These are phyloP conservation scores for Neoarius graeffei DNA, from an alignment of 2,113 vertebrate genomes.

Conservation along the genomic window DNA sequence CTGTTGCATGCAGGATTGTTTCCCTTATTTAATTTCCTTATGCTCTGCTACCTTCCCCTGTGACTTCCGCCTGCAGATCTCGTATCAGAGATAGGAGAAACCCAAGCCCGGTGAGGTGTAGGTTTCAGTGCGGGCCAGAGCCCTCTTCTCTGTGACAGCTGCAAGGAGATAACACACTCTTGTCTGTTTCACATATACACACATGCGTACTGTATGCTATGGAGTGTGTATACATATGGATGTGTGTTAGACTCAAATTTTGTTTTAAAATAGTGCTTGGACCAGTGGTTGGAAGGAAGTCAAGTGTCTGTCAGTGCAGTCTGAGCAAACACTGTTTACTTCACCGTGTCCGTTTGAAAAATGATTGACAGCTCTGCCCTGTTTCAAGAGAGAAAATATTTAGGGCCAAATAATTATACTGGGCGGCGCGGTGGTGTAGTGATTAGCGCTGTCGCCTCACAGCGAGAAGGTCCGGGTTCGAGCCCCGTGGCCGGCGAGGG, in stretches of 20 bases:
- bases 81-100: conserved; percentile 55
- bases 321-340: conserved; percentile 30
- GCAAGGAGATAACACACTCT: conserved; percentile 45
- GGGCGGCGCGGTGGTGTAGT: too few relatives aligned
- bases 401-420: background rate
- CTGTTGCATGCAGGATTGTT: conserved; percentile 41
- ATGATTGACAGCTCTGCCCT: conserved; percentile 13
- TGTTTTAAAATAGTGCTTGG: conserved; percentile 15
- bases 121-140: conserved; percentile 46
- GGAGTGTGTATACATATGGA: conserved; percentile 18
- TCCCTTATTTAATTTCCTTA: conserved; percentile 52
- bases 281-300: conserved; percentile 12
- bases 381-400: conserved; percentile 22
- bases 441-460: too few relatives aligned
- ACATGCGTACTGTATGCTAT: background rate
- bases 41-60: conserved; percentile 46
- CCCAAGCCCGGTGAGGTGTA: conserved; percentile 43
- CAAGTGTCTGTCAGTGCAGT: conserved; percentile 37
- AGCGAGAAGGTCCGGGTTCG: too few relatives aligned
- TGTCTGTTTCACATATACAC: background rate
- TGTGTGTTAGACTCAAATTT: background rate
- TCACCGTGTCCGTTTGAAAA: background rate
- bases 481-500: too few relatives aligned
- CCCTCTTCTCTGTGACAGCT: conserved; percentile 53
- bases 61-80: conserved; percentile 54